Base-by-base conservation (phyloP, 2,888 invertebrate genomes). In the Oxycera nigricornis region DNA sequence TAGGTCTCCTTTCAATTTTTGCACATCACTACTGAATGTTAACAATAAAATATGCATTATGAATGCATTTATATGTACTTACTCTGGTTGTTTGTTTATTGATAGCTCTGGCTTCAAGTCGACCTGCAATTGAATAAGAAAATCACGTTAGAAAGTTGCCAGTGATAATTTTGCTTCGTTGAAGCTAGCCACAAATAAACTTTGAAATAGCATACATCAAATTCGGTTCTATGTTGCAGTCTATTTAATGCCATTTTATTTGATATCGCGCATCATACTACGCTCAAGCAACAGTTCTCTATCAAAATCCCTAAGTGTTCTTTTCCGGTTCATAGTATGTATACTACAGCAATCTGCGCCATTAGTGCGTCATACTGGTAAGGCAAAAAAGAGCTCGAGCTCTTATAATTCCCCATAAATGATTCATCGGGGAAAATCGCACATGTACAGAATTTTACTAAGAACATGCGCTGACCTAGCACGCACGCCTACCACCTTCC, bases 41-140 rank as follows among this genome's bases (percentile, higher is more conserved):
- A n/a, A n/a, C n/a, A n/a, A n/a, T n/a, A n/a, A n/a, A n/a, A n/a
- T n/a, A n/a, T n/a, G n/a, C n/a, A n/a, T n/a, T n/a, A 55, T 20
- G 1, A 55, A 20, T 24, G 24, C 7, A 20, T 17, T 9, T n/a
- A n/a, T 30, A 61, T 30, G 62, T 85, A 92, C 94, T 93, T 88
- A 94, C 94, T 93, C 91, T 81, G 91, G 89, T 84, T 93, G 89
- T 81, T 88, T 88, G 85, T 93, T 90, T 77, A 93, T 90, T 85
- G 91, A 91, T 75, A 92, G 90, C 85, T 92, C 91, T 79, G 91
- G 91, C 85, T 93, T 92, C 85, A 91, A 91, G 84, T 92, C 93
- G 80, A 90, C 92, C 94, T 94, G 87, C 78, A 89, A 89, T 83
- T 79, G 80, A 81, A 82, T 80, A 80, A 84, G 83, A 84, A 82